Percentiles rank a stretch among this genome's conserved stretches.
These are phyloP conservation scores for Euplagia quadripunctaria DNA, from an alignment of 2,888 invertebrate species.

Conservation along the genomic window DNA sequence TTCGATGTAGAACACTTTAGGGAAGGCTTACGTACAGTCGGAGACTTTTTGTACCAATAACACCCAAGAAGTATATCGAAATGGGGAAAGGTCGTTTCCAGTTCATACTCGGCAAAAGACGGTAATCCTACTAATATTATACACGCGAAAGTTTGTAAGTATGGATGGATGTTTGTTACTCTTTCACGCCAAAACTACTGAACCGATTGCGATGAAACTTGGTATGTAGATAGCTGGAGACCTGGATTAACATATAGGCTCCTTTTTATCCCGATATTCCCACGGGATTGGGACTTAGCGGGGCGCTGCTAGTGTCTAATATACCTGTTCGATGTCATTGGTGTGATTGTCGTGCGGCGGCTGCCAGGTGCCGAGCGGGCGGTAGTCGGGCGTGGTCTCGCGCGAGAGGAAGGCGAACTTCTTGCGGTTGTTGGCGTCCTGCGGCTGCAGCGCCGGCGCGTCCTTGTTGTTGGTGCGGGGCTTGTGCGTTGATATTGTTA, in stretches of 20 bases:
- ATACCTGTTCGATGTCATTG: conserved; percentile 59
- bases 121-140: too few species aligned
- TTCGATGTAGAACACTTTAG: too few species aligned
- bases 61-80: neutral
- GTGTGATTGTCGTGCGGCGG: conserved; percentile 54
- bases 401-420: conserved; percentile 95
- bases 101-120: too few species aligned
- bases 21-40: neutral
- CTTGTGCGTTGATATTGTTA: conserved; percentile 91
- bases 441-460: conserved; percentile 84
- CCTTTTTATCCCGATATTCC: too few species aligned
- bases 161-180: too few species aligned
- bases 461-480: conserved; percentile 88
- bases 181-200: too few species aligned
- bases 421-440: conserved; percentile 93
- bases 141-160: too few species aligned
- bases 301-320: too few species aligned
- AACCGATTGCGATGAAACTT: too few species aligned
- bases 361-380: conserved; percentile 89
- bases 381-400: conserved; percentile 95
- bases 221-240: too few species aligned
- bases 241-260: too few species aligned
- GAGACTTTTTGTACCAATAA: neutral
- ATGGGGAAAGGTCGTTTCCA: neutral
- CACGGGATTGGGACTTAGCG: too few species aligned